Conservation (phyloP, 2,888 invertebrate genomes). For the Pristionchus maxplancki region DNA sequence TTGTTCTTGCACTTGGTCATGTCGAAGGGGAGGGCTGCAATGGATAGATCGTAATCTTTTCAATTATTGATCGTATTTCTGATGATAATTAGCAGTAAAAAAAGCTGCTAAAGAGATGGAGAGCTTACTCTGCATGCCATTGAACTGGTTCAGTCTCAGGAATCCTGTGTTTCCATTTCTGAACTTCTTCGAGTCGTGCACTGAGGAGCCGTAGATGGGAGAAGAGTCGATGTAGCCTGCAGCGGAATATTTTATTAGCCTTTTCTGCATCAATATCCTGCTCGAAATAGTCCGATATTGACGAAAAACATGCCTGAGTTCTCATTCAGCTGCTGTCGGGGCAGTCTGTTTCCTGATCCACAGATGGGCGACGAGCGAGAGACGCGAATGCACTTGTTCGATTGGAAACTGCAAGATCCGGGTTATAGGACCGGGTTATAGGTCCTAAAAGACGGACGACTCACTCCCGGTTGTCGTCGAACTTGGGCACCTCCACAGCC, state of each 20-base stretch:
- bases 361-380: conserved; percentile 93
- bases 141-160: conserved; percentile 72
- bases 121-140: conserved; percentile 62
- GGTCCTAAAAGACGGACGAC: neutral
- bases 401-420: conserved; percentile 71
- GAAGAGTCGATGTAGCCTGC: conserved; percentile 87
- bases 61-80: no score
- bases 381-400: conserved; percentile 72
- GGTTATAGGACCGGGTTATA: no score
- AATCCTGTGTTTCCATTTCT: conserved; percentile 73
- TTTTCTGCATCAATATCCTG: neutral
- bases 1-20: conserved; percentile 69
- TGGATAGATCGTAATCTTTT: neutral
- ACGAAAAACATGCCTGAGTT: conserved; percentile 85
- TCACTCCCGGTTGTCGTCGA: conserved; percentile 70
- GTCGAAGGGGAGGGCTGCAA: conserved; percentile 74
- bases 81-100: no score
- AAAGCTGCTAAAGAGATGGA: no score
- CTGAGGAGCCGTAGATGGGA: conserved; percentile 91
- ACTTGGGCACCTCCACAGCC: conserved; percentile 69
- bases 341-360: conserved; percentile 94
- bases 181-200: conserved; percentile 74
- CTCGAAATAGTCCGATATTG: no score
- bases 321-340: conserved; percentile 88
- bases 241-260: neutral